phyloP scores from a whole-genome alignment of 2,888 invertebrate genomes.

The Arctia plantaginis region DNA sequence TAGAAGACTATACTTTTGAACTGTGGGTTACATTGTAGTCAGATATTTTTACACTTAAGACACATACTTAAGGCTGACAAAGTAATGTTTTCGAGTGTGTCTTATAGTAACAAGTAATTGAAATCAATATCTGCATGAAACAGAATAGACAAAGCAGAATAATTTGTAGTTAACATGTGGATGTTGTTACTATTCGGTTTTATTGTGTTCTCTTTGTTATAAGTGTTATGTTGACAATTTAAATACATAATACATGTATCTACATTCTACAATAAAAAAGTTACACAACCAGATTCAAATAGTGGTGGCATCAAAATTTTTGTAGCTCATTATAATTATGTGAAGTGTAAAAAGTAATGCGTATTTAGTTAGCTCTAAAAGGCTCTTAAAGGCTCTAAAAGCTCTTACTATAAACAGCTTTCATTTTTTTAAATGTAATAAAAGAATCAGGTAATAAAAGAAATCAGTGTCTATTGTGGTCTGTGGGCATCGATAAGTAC shows the following conservation, averaged over 20 bases:
- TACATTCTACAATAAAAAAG: background rate
- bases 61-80: background rate
- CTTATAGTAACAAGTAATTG: too few species aligned
- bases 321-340: background rate
- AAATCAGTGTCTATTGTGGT: conserved; percentile 37
- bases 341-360: background rate
- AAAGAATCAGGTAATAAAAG: conserved; percentile 31
- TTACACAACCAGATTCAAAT: background rate
- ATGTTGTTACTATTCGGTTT: background rate
- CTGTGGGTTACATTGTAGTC: background rate
- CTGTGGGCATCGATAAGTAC: conserved; percentile 15
- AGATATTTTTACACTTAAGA: too few species aligned
- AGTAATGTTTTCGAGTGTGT: too few species aligned
- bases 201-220: background rate
- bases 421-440: conserved; percentile 26
- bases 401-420: too few species aligned
- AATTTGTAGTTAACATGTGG: background rate
- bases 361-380: background rate
- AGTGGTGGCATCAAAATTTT: background rate
- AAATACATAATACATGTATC: too few species aligned
- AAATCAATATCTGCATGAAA: background rate
- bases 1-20: too few species aligned
- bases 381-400: too few species aligned
- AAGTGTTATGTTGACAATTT: too few species aligned
- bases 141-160: background rate